Evolutionary conservation across 2,888 invertebrate species (phyloP).

Genomic region (Eudemis profundana): DNA sequence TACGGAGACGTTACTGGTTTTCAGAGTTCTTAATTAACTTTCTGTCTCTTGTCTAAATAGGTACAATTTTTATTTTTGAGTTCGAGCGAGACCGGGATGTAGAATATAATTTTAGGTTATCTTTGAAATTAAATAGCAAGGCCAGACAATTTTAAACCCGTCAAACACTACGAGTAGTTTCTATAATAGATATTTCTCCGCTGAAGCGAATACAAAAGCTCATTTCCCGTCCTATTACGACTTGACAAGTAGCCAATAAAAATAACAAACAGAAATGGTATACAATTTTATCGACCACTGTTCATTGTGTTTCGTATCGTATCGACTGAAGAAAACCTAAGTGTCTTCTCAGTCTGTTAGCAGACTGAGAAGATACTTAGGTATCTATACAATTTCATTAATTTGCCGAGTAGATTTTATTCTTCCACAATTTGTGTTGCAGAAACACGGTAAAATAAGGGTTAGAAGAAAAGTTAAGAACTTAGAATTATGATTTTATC

Average conservation of each 20-base stretch:
- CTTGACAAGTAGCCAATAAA: conserved; percentile 45
- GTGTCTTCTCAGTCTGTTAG: conserved; percentile 5
- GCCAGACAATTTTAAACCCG: conserved; percentile 28
- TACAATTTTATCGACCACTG: conserved; percentile 34
- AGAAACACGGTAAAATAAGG: no score
- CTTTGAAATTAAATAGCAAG: not conserved
- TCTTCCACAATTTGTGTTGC: not conserved
- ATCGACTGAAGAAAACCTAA: conserved; percentile 17
- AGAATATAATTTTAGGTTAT: no score
- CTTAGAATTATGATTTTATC: no score
- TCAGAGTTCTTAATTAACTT: not conserved
- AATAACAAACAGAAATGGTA: conserved; percentile 42
- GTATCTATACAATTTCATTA: not conserved
- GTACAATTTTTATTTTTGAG: no score
- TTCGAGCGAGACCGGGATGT: no score
- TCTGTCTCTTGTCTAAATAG: no score
- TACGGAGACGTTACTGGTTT: not conserved
- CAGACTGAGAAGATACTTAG: no score
- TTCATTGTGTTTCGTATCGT: conserved; percentile 33
- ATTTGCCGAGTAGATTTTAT: not conserved
- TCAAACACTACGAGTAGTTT: conserved; percentile 22
- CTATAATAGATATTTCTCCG: conserved; percentile 40
- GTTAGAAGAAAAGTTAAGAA: no score
- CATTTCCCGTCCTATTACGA: conserved; percentile 44
- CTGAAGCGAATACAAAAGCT: conserved; percentile 39